A percentile compares a stretch with the other conserved stretches of the same genome.
Evolutionary conservation across 2,797 vertebrate genomes (phyloP).

Genomic region (Sebastes oblongus): DNA sequence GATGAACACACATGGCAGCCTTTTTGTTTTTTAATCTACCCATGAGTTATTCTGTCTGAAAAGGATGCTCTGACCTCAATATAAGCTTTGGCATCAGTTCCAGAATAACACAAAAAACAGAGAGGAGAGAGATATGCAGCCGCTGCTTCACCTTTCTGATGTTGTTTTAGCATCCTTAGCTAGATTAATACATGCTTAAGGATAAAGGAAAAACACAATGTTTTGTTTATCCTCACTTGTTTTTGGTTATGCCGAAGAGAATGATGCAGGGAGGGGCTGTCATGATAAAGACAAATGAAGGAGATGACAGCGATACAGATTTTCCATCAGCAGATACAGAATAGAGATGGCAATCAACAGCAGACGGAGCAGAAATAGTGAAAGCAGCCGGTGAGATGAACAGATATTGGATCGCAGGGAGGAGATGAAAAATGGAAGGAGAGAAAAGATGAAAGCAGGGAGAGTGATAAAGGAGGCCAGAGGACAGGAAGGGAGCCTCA

Average conservation of each 20-base stretch:
- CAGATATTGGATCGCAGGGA: constrained; percentile 9
- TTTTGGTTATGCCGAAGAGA: not conserved
- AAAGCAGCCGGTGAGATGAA: constrained; percentile 18
- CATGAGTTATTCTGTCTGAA: constrained; percentile 31
- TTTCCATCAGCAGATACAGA: constrained; percentile 6
- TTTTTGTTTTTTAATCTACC: not conserved
- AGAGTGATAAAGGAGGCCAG: constrained; percentile 24
- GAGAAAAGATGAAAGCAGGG: constrained; percentile 39
- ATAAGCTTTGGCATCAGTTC: not conserved
- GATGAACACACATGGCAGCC: not conserved
- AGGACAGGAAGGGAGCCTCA: constrained; percentile 17
- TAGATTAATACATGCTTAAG: not conserved
- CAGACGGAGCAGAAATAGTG: constrained; percentile 11
- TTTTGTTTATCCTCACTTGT: not conserved
- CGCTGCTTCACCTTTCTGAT: not conserved
- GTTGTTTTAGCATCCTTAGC: not conserved
- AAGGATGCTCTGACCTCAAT: constrained; percentile 2
- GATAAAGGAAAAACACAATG: not conserved
- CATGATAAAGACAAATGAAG: not conserved
- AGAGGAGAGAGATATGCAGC: not conserved
- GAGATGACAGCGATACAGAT: not conserved
- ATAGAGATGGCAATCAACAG: constrained; percentile 12
- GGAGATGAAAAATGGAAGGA: constrained; percentile 34
- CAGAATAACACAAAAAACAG: not conserved
- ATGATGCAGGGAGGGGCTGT: not conserved